Percentiles rank a stretch among this genome's conserved stretches.
These are phyloP conservation scores for Drosophila mettleri DNA, from an alignment of 2,888 invertebrate genomes.

Conservation along the genomic window DNA sequence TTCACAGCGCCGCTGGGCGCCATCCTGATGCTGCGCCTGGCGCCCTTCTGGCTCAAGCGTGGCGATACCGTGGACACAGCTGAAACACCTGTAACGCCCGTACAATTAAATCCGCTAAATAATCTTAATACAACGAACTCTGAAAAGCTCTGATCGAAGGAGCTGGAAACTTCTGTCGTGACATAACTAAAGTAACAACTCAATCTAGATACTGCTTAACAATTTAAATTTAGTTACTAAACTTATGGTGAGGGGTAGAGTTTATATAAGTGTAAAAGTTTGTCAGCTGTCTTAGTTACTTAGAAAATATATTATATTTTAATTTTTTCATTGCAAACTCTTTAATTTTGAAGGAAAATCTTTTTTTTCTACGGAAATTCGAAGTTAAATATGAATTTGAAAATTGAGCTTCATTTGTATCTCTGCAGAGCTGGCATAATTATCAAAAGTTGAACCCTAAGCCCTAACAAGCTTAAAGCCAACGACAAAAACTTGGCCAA, in stretches of 20 bases:
- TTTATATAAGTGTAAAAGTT: background rate
- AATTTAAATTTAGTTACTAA: background rate
- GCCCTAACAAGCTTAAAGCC: conserved; percentile 45
- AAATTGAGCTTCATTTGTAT: background rate
- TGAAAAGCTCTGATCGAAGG: conserved; percentile 6
- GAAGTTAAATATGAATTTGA: background rate
- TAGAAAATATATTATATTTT: background rate
- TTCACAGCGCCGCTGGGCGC: conserved; percentile 87
- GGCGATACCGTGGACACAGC: conserved; percentile 51
- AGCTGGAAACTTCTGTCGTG: background rate
- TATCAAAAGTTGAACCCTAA: conserved; percentile 56
- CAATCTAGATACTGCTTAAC: background rate
- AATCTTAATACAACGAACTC: conserved; percentile 22
- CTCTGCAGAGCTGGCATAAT: conserved; percentile 39
- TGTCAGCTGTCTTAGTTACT: background rate
- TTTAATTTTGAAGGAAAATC: too few species aligned
- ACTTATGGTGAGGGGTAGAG: conserved; percentile 26
- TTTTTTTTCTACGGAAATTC: background rate
- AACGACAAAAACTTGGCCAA: conserved; percentile 2
- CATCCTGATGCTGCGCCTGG: conserved; percentile 84
- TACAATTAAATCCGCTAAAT: background rate
- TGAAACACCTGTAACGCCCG: conserved; percentile 31
- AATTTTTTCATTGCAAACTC: too few species aligned
- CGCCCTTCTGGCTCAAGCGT: conserved; percentile 82
- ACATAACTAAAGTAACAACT: background rate